Evolutionary conservation across 2,113 vertebrate species (phyloP).

Genomic region (Enhydra lutris): DNA sequence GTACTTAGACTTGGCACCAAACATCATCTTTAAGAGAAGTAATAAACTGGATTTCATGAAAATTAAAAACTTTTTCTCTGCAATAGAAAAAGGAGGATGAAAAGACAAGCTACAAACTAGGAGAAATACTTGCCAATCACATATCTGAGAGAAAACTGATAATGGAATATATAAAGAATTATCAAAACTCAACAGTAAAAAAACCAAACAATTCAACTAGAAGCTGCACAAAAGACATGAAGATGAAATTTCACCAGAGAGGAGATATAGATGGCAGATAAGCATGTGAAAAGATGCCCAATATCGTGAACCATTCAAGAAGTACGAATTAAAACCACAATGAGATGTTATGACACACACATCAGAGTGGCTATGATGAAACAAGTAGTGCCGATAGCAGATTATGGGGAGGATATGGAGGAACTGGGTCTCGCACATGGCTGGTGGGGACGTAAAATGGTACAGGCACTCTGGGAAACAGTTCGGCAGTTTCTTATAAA

Average conservation of each 20-base stretch:
- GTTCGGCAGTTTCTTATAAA: neutral
- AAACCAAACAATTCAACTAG: neutral
- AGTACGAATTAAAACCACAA: neutral
- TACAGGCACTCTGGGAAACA: neutral
- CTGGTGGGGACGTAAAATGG: neutral
- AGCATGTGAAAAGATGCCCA: neutral
- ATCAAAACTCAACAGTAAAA: neutral
- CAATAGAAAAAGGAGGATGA: neutral
- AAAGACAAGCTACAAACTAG: neutral
- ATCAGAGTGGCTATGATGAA: neutral
- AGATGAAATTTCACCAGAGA: neutral
- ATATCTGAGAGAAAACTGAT: neutral
- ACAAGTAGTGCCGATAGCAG: neutral
- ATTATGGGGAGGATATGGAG: neutral
- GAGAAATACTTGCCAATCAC: neutral
- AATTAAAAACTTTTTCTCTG: neutral
- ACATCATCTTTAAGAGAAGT: neutral
- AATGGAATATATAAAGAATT: neutral
- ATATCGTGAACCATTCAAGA: neutral
- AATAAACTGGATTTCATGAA: neutral
- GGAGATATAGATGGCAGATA: neutral
- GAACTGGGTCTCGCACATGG: neutral
- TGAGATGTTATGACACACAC: neutral
- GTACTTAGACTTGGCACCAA: neutral
- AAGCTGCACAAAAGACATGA: neutral